Evolutionary conservation across 2,113 vertebrate genomes (phyloP).

Genomic region (Apodemus sylvaticus): DNA sequence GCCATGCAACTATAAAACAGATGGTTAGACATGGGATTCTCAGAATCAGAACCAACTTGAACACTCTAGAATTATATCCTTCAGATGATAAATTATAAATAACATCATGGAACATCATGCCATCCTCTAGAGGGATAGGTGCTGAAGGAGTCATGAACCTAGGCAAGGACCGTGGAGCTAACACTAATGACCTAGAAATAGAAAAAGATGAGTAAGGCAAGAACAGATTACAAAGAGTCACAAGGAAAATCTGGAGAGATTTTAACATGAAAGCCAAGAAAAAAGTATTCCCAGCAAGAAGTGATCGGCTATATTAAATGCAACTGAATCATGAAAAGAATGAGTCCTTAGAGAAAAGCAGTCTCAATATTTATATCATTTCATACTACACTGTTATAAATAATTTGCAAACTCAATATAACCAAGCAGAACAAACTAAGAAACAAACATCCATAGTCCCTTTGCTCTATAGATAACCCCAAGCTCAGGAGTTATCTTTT

Average conservation of each 20-base stretch:
- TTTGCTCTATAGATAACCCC: background rate
- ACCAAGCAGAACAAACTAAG: background rate
- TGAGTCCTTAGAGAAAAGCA: background rate
- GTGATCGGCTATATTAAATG: background rate
- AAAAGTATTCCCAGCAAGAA: background rate
- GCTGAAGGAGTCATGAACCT: background rate
- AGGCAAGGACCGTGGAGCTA: background rate
- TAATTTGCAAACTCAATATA: constrained; percentile 13
- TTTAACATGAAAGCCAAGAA: background rate
- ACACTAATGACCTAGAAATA: background rate
- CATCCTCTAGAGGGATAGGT: background rate
- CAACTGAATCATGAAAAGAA: background rate
- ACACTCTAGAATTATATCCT: constrained; percentile 35
- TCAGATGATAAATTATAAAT: constrained; percentile 23
- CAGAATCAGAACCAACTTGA: constrained; percentile 40
- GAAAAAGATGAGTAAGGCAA: background rate
- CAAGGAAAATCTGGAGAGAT: background rate
- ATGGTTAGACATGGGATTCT: constrained; percentile 50
- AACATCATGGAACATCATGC: background rate
- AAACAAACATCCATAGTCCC: background rate
- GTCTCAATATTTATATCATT: background rate
- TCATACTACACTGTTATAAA: background rate
- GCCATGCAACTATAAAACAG: constrained; percentile 64
- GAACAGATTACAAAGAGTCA: background rate
- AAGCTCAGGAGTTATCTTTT: background rate